Evolutionary conservation across 2,888 invertebrate species (phyloP).

Genomic region (Pheosia tremula): DNA sequence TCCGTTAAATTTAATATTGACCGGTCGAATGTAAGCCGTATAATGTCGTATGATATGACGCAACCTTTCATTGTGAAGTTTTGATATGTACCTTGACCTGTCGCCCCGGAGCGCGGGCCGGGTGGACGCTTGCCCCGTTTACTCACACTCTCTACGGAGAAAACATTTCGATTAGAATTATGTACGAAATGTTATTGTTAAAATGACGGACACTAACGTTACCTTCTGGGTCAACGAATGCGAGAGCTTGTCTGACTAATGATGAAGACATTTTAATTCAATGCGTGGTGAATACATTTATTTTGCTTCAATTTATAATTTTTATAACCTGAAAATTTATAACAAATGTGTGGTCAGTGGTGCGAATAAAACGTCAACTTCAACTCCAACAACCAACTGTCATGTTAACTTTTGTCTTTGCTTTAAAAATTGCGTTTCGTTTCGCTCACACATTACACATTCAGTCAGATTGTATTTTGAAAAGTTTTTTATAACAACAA

Average conservation of each 20-base stretch:
- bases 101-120: slow-evolving; percentile 43
- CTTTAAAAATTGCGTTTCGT: not conserved
- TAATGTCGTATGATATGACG: slow-evolving; percentile 19
- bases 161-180: slow-evolving; percentile 18
- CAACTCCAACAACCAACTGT: slow-evolving; percentile 4
- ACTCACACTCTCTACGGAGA: slow-evolving; percentile 59
- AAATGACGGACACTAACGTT: slow-evolving; percentile 4
- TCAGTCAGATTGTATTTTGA: no score
- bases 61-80: slow-evolving; percentile 11
- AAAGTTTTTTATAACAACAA: no score
- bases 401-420: not conserved
- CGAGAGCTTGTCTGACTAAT: slow-evolving; percentile 82
- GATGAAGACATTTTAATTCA: slow-evolving; percentile 82
- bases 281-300: slow-evolving; percentile 54
- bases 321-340: slow-evolving; percentile 45
- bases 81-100: slow-evolving; percentile 65
- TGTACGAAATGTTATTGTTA: not conserved
- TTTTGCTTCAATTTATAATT: slow-evolving; percentile 27
- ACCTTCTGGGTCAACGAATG: slow-evolving; percentile 80
- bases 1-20: no score
- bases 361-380: slow-evolving; percentile 16
- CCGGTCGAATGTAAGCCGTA: not conserved
- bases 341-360: slow-evolving; percentile 1
- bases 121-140: slow-evolving; percentile 50
- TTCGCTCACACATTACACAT: not conserved